A percentile compares a stretch with the other conserved stretches of the same genome.
These are phyloP conservation scores for Hypotaenidia philippensis DNA, from an alignment of 2,797 vertebrate genomes.

Conservation along the genomic window DNA sequence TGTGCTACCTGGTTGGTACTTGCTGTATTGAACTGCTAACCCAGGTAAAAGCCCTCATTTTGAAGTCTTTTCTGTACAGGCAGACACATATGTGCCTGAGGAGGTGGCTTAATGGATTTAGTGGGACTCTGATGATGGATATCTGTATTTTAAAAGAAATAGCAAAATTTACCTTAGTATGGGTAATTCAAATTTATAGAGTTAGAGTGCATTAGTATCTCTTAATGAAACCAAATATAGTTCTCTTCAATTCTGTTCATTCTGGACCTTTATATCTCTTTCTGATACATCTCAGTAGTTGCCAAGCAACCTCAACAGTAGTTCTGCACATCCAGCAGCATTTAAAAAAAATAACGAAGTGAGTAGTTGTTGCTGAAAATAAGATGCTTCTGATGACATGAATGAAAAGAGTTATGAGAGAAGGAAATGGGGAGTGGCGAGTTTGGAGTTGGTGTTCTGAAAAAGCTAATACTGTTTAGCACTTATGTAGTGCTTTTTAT, in stretches of 20 bases:
- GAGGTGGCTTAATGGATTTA: background rate
- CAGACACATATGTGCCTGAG: background rate
- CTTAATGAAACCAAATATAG: conserved; percentile 35
- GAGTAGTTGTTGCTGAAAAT: conserved; percentile 63
- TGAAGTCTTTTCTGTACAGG: background rate
- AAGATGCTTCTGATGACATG: conserved; percentile 57
- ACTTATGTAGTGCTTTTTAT: background rate
- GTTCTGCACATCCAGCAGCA: conserved; percentile 52
- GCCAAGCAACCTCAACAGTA: conserved; percentile 60
- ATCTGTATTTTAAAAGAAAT: background rate
- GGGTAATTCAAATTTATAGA: background rate
- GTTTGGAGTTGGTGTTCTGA: conserved; percentile 13
- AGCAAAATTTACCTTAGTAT: background rate
- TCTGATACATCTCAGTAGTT: conserved; percentile 43
- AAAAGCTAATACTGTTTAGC: conserved; percentile 23
- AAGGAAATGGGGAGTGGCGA: background rate
- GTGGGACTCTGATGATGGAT: background rate
- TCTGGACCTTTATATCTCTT: conserved; percentile 34
- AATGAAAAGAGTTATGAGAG: conserved; percentile 28
- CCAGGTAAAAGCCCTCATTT: background rate
- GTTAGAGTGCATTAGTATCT: conserved; percentile 16
- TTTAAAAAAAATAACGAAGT: background rate
- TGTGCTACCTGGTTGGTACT: background rate
- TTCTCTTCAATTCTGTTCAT: conserved; percentile 53
- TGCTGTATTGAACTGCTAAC: background rate